Base-by-base conservation (phyloP, 2,888 invertebrate species). In the Noctua pronuba region DNA sequence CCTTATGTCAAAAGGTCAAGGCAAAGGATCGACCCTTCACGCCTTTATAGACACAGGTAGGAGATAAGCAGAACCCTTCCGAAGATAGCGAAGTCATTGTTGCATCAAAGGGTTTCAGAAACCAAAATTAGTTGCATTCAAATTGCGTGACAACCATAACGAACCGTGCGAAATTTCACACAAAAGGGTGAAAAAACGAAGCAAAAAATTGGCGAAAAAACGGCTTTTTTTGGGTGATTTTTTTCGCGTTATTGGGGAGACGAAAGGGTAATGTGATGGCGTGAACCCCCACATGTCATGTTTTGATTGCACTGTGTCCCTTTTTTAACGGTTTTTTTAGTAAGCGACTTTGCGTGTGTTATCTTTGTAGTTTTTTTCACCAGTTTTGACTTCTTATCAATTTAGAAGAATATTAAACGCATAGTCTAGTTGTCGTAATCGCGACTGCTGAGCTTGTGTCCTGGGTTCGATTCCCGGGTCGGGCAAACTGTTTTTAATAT, bases 121-220 rank as follows among this genome's bases (percentile, higher is more conserved):
- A 94, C 93, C 94, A 88, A 96, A 96, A 96, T 96, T 96, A 96
- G 94, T 88, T 87, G 89, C 95, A 96, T 96, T 96, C 95, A 96
- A 95, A 96, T 94, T 90, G 86, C 88, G 86, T 93, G 94, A 94
- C 95, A 94, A 88, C 90, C 86, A 88, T 92, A 95, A 96, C 94
- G 91, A 95, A 95, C 96, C 96, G 96, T 96, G 96, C 95, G 96
- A 96, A 96, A 96, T 96, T 94, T 86, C 60, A 75, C 86, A 95
- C 94, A 95, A 95, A 66, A 89, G 89, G 86, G 55, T 74, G 78
- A 60, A 75, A 86, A 80, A 79, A 75, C 55, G 71, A 80, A 88
- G 91, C 90, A 93, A 92, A 83, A 79, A 71, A 75, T 46, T 35
- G 28, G 18, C 73, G 88, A 91, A 93, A 93, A 92, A 91, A 67